A percentile compares a stretch with the other conserved stretches of the same genome.
Evolutionary conservation across 2,113 vertebrate genomes (phyloP).

Genomic region (Talpa occidentalis): DNA sequence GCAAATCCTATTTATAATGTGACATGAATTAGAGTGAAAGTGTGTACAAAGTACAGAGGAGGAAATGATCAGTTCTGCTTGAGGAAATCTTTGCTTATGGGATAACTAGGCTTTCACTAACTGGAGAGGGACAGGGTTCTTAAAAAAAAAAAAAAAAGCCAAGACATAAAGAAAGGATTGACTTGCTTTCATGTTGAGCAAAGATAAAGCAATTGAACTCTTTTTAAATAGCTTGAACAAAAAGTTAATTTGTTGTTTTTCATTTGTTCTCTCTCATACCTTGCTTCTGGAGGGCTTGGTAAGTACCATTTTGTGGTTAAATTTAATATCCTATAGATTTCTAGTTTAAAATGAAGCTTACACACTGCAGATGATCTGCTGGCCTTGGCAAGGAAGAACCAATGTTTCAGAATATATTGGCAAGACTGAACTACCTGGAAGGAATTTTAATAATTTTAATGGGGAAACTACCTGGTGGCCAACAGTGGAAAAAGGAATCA

Average conservation of each 20-base stretch:
- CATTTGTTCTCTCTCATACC: conserved; percentile 76
- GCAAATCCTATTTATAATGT: background rate
- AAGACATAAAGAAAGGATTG: background rate
- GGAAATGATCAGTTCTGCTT: background rate
- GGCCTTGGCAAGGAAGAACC: background rate
- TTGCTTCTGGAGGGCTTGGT: conserved; percentile 87
- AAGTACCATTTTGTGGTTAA: conserved; percentile 79
- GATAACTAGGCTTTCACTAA: background rate
- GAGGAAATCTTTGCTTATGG: background rate
- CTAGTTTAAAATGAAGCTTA: conserved; percentile 13
- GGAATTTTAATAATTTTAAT: conserved; percentile 20
- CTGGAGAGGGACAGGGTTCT: background rate
- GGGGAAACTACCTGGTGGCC: background rate
- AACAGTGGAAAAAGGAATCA: background rate
- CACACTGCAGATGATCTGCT: background rate
- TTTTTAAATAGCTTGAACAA: conserved; percentile 39
- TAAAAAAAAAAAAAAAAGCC: background rate
- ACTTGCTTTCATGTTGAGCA: background rate
- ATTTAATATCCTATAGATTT: background rate
- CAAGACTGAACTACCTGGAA: background rate
- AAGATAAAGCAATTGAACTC: background rate
- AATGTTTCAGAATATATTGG: background rate
- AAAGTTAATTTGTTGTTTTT: conserved; percentile 68
- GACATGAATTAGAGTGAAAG: background rate
- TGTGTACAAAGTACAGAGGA: background rate